These are phyloP conservation scores for Periophthalmus magnuspinnatus DNA, from an alignment of 2,797 vertebrate genomes.

Conservation along the genomic window DNA sequence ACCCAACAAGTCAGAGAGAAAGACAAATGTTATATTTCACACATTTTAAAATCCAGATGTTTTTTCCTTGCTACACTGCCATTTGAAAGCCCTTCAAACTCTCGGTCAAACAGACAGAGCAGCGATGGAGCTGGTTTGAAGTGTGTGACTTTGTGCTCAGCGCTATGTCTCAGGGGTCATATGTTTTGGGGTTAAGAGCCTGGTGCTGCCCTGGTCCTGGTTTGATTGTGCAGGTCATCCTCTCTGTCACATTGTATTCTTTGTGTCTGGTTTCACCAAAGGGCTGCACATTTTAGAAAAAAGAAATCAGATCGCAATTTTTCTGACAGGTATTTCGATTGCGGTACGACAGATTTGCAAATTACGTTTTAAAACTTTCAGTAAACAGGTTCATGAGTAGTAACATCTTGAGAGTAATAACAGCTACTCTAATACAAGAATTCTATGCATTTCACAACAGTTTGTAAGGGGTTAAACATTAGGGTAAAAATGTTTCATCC, in stretches of 20 bases:
- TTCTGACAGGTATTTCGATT: too few species aligned
- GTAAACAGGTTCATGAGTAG: too few species aligned
- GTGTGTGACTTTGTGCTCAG: conserved; percentile 31
- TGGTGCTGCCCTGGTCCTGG: conserved; percentile 6
- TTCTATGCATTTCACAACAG: too few species aligned
- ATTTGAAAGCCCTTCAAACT: neutral
- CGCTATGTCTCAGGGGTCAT: conserved; percentile 34
- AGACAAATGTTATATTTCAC: neutral
- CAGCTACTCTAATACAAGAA: too few species aligned
- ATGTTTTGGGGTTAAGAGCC: conserved; percentile 38
- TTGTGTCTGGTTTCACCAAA: neutral
- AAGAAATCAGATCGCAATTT: too few species aligned
- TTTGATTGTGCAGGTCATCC: conserved; percentile 1
- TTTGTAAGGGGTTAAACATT: too few species aligned
- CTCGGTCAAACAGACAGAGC: conserved; percentile 1
- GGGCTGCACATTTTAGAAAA: too few species aligned
- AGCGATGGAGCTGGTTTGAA: conserved; percentile 14
- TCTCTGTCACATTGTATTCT: conserved; percentile 15
- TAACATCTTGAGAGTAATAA: too few species aligned
- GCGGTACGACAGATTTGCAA: too few species aligned
- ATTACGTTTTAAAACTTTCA: too few species aligned
- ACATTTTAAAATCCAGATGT: neutral
- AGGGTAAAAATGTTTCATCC: too few species aligned
- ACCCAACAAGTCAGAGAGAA: neutral
- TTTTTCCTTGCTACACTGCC: neutral